Percentiles rank a stretch among this genome's conserved stretches.
Conservation (phyloP, 2,113 vertebrate species). For the Xerus inauris region DNA sequence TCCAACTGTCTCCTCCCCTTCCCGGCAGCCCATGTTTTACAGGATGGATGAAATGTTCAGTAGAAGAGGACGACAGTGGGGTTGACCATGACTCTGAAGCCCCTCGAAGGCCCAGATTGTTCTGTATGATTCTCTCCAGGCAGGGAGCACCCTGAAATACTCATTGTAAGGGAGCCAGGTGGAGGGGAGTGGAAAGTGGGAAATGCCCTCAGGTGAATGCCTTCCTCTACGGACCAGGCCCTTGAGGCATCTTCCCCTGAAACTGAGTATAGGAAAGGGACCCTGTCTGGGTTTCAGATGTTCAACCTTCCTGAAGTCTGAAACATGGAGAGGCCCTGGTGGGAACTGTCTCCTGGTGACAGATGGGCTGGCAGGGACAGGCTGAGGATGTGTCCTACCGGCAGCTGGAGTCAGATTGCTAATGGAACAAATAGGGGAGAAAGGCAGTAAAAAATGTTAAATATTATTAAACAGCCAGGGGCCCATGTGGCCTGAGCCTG, state of each 20-base stretch:
- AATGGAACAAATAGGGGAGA: slow-evolving; percentile 68
- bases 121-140: neutral
- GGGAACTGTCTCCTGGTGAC: slow-evolving; percentile 71
- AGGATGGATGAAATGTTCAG: neutral
- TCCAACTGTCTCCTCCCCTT: neutral
- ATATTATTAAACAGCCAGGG: slow-evolving; percentile 74
- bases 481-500: slow-evolving; percentile 50
- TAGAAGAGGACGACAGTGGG: neutral
- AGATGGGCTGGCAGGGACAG: slow-evolving; percentile 72
- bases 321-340: slow-evolving; percentile 47
- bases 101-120: neutral
- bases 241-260: neutral
- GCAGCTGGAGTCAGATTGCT: slow-evolving; percentile 67
- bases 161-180: neutral
- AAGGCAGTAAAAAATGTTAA: slow-evolving; percentile 74
- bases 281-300: neutral
- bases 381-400: slow-evolving; percentile 61
- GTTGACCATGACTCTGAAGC: neutral
- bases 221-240: neutral
- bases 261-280: slow-evolving; percentile 34
- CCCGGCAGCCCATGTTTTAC: neutral
- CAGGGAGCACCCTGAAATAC: neutral
- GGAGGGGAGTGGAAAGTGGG: neutral
- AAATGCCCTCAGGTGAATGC: neutral
- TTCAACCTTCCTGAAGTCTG: slow-evolving; percentile 57